Percentiles rank a stretch among this genome's conserved stretches.
Evolutionary conservation across 2,888 invertebrate genomes (phyloP).

Genomic region (Heliconius ismenius): DNA sequence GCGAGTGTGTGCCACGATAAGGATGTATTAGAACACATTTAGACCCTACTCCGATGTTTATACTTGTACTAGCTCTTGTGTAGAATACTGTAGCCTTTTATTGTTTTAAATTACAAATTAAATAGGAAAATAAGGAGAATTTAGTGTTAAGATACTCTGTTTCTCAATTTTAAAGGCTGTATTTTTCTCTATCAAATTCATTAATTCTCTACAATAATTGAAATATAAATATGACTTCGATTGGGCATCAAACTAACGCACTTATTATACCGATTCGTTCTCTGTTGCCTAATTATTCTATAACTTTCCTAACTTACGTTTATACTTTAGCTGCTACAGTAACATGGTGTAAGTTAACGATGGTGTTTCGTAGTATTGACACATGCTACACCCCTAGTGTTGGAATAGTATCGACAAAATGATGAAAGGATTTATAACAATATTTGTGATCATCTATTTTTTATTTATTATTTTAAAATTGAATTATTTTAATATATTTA

Average conservation of each 20-base stretch:
- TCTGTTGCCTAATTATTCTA: background rate
- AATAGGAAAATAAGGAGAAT: background rate
- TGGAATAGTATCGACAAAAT: conserved; percentile 53
- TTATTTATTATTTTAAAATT: background rate
- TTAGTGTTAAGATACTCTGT: background rate
- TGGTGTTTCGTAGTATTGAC: background rate
- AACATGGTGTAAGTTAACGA: background rate
- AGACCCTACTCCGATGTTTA: conserved; percentile 76
- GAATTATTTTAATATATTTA: no score
- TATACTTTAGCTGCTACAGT: background rate
- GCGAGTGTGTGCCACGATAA: conserved; percentile 66
- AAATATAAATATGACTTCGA: background rate
- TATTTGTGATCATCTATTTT: background rate
- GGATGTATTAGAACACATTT: conserved; percentile 80
- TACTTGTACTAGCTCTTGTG: conserved; percentile 76
- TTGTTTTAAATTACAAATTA: background rate
- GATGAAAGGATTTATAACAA: conserved; percentile 27
- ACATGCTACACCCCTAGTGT: conserved; percentile 80
- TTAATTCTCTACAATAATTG: background rate
- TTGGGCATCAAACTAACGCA: background rate
- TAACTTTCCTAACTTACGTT: background rate
- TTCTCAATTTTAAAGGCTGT: background rate
- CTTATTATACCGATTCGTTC: background rate
- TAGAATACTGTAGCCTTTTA: conserved; percentile 6
- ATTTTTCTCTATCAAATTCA: background rate